Percentiles rank a stretch among this genome's conserved stretches.
phyloP scores from a whole-genome alignment of 2,113 vertebrate species.

The Alaudala cheleensis region DNA sequence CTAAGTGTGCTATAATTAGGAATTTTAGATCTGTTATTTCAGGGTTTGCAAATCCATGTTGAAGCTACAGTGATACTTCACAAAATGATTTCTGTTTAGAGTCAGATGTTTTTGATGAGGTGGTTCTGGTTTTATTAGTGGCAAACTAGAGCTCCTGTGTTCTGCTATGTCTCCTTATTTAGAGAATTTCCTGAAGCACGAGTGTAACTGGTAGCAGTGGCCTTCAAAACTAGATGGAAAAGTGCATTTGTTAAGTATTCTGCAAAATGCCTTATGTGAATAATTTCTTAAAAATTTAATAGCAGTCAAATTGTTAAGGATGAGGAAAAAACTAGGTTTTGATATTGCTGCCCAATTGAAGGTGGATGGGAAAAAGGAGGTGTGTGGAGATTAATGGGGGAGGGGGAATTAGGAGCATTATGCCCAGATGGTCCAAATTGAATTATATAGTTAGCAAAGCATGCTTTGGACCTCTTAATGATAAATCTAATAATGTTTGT shows the following conservation, averaged over 20 bases:
- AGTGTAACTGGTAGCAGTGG: background rate
- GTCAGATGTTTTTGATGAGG: background rate
- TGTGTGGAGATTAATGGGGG: background rate
- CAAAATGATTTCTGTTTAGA: background rate
- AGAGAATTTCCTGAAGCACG: background rate
- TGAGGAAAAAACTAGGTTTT: background rate
- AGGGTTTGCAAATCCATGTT: background rate
- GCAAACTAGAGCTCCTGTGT: background rate
- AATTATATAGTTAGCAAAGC: background rate
- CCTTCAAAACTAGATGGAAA: background rate
- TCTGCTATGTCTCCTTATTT: background rate
- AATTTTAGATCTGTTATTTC: background rate
- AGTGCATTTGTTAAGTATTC: background rate
- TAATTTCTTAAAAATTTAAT: background rate
- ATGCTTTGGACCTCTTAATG: background rate
- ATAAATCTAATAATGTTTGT: background rate
- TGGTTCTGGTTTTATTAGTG: background rate
- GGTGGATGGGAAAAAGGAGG: background rate
- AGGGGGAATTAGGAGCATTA: background rate
- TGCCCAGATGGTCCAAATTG: background rate
- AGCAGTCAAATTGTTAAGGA: background rate
- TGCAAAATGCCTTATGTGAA: background rate
- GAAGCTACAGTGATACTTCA: background rate
- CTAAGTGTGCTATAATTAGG: background rate
- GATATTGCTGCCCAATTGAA: background rate